Conservation (phyloP, 2,888 invertebrate genomes). For the Cerceris ruficornis region DNA sequence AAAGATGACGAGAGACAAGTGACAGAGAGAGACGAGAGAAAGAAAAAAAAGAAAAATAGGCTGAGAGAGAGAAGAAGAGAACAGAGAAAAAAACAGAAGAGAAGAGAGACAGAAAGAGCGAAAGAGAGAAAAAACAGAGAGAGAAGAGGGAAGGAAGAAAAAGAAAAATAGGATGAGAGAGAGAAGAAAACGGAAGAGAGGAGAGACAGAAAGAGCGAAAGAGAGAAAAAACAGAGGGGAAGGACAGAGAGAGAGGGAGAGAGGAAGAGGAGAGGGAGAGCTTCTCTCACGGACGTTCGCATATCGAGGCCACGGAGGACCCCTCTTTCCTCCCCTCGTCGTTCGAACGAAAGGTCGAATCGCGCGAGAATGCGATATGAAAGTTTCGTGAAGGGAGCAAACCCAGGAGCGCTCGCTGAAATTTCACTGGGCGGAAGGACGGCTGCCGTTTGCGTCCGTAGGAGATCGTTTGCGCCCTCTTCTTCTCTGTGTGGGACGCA, state of each 20-base stretch:
- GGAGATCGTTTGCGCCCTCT: background rate
- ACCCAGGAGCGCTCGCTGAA: slow-evolving; percentile 56
- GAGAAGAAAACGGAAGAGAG: no score
- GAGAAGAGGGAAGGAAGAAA: slow-evolving; percentile 15
- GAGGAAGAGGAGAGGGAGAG: slow-evolving; percentile 37
- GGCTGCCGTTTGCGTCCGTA: slow-evolving; percentile 2
- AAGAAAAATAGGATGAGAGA: slow-evolving; percentile 2
- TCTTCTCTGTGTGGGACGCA: background rate
- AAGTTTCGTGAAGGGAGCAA: slow-evolving; percentile 69
- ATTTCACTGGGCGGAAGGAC: slow-evolving; percentile 64
- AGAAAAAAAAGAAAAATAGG: background rate
- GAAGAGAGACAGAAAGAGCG: background rate
- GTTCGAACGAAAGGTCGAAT: slow-evolving; percentile 66
- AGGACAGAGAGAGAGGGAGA: slow-evolving; percentile 24
- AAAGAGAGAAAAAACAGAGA: background rate
- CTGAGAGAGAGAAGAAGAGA: slow-evolving; percentile 24
- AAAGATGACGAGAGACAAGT: background rate
- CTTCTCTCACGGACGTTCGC: slow-evolving; percentile 62
- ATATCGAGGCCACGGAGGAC: slow-evolving; percentile 62
- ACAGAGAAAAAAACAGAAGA: slow-evolving; percentile 28
- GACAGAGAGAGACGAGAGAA: no score
- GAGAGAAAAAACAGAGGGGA: no score
- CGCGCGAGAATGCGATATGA: slow-evolving; percentile 68
- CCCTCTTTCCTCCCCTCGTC: slow-evolving; percentile 37
- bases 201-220: slow-evolving; percentile 3